Conservation (phyloP, 2,113 vertebrate genomes). For the Ranitomeya imitator region DNA sequence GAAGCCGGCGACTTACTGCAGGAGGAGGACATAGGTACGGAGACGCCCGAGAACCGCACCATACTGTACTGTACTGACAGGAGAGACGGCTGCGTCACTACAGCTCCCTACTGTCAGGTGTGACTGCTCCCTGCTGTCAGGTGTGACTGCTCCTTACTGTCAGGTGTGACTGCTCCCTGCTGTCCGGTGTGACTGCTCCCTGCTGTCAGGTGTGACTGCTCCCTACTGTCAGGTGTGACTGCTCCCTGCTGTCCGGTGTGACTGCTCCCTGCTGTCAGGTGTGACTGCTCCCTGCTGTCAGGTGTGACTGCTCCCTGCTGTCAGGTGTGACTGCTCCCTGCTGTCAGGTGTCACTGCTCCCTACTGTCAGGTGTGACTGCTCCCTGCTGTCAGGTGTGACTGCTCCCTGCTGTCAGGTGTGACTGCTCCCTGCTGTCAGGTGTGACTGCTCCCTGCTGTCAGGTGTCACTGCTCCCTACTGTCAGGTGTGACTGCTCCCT, state of each 20-base stretch:
- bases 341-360: neutral
- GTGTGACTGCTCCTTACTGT: neutral
- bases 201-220: neutral
- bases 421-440: neutral
- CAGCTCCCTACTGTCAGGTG: too few species aligned
- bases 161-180: neutral
- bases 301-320: neutral
- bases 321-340: neutral
- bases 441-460: neutral
- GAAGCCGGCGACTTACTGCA: neutral
- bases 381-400: neutral
- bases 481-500: neutral
- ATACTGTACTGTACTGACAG: too few species aligned
- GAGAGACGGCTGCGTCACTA: neutral
- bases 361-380: neutral
- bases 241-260: neutral
- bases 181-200: neutral
- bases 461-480: neutral
- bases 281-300: neutral
- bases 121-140: neutral
- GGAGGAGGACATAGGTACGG: conserved; percentile 51
- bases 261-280: neutral
- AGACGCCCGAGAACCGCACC: neutral
- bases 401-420: neutral
- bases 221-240: neutral